Percentiles rank a stretch among this genome's conserved stretches.
Conservation (phyloP, 2,888 invertebrate species). For the Metopia argyrocephala region DNA sequence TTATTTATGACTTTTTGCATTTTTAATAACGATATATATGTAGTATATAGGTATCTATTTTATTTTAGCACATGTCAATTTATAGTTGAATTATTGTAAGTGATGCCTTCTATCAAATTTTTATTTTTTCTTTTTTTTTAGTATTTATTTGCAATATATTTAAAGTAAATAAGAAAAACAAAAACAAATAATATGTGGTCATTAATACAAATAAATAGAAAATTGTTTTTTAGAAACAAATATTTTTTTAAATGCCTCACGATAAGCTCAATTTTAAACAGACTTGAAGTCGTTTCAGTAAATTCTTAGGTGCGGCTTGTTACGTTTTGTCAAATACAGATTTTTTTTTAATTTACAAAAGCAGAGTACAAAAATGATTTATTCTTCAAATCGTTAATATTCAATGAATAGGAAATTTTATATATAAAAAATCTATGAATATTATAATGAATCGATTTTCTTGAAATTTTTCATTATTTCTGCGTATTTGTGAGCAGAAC, state of each 20-base stretch:
- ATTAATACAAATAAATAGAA: constrained; percentile 35
- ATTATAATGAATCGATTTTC: too few relatives aligned
- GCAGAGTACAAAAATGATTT: not conserved
- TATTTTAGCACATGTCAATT: constrained; percentile 16
- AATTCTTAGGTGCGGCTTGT: constrained; percentile 18
- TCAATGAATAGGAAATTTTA: not conserved
- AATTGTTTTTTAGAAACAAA: constrained; percentile 40
- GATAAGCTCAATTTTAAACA: constrained; percentile 32
- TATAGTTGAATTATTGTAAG: not conserved
- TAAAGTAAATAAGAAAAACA: not conserved
- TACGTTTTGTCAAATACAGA: constrained; percentile 1
- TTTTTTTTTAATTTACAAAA: not conserved
- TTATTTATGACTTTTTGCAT: too few relatives aligned
- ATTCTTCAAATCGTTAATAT: not conserved
- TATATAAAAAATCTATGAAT: too few relatives aligned
- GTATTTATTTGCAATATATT: not conserved
- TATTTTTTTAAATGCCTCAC: constrained; percentile 12
- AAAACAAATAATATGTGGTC: constrained; percentile 33
- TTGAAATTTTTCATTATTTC: too few relatives aligned
- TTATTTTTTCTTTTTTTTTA: not conserved
- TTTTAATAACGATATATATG: too few relatives aligned
- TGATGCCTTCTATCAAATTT: too few relatives aligned
- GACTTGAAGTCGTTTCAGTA: constrained; percentile 31
- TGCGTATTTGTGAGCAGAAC: too few relatives aligned
- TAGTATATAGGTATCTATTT: constrained; percentile 3